These are phyloP conservation scores for Trachythela sp. DNA, from an alignment of 64 coral and sea anemone species.

Conservation along the genomic window DNA sequence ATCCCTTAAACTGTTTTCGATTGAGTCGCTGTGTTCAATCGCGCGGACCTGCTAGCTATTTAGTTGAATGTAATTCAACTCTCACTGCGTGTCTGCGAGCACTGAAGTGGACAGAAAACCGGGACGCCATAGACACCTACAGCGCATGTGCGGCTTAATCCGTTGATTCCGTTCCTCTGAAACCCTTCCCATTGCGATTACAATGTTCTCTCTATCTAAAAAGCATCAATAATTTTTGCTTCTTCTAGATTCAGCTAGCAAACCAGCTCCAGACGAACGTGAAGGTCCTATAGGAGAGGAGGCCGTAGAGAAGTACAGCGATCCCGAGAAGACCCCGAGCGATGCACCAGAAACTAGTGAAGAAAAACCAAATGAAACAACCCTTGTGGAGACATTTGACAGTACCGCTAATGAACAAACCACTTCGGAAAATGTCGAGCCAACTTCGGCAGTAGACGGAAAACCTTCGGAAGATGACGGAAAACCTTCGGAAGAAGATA, in stretches of 20 bases:
- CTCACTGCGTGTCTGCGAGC: no score
- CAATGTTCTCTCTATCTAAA: no score
- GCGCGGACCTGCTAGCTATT: no score
- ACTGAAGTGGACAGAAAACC: no score
- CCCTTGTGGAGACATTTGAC: neutral
- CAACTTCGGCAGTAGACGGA: neutral
- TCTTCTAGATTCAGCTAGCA: neutral
- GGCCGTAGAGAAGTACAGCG: neutral
- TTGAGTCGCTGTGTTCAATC: no score
- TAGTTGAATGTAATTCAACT: no score
- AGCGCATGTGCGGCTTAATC: no score
- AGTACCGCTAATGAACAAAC: neutral
- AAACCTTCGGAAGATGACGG: neutral
- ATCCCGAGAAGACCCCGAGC: neutral
- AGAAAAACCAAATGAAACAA: neutral
- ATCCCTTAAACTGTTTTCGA: no score
- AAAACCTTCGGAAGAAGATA: constrained; percentile 2
- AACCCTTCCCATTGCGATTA: no score
- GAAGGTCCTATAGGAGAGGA: constrained; percentile 7
- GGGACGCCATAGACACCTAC: no score
- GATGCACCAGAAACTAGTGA: neutral
- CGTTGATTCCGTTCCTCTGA: no score
- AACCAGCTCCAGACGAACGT: neutral
- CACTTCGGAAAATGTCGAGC: neutral
- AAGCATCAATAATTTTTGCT: neutral